Evolutionary conservation across 2,797 vertebrate genomes (phyloP).

Genomic region (Chanos chanos): DNA sequence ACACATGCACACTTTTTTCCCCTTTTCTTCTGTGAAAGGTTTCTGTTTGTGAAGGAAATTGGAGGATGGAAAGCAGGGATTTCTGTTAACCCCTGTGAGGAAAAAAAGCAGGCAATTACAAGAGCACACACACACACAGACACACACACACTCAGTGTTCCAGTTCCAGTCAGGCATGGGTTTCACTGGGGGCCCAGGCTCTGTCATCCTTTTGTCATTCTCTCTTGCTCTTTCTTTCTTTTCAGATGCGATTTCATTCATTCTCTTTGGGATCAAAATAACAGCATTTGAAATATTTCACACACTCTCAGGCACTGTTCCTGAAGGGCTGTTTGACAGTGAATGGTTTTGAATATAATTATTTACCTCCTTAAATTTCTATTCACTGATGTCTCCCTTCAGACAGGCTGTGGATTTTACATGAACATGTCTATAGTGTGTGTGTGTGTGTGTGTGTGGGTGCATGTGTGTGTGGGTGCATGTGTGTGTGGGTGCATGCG

Average conservation of each 20-base stretch:
- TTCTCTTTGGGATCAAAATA: constrained; percentile 8
- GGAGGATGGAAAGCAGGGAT: constrained; percentile 32
- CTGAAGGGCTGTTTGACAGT: too few species aligned
- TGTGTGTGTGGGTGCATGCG: too few species aligned
- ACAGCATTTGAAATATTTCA: constrained; percentile 3
- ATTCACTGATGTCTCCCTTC: too few species aligned
- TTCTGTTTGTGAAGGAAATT: constrained; percentile 18
- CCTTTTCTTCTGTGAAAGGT: too few species aligned
- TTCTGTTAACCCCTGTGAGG: constrained; percentile 69
- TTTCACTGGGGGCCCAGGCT: constrained; percentile 23
- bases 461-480: too few species aligned
- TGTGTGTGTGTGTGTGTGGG: too few species aligned
- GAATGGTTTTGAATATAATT: too few species aligned
- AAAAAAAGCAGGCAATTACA: constrained; percentile 66
- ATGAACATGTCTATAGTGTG: too few species aligned
- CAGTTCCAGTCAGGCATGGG: constrained; percentile 40
- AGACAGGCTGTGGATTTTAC: too few species aligned
- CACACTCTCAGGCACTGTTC: too few species aligned
- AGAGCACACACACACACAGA: constrained; percentile 34
- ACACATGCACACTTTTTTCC: too few species aligned
- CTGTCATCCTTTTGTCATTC: constrained; percentile 37
- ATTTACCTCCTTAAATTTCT: too few species aligned
- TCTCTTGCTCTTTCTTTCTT: constrained; percentile 20
- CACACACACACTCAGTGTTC: constrained; percentile 28
- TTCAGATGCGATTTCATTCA: constrained; percentile 13